Conservation (phyloP, 2,888 invertebrate species). For the Paralinhomoeus sp. region DNA sequence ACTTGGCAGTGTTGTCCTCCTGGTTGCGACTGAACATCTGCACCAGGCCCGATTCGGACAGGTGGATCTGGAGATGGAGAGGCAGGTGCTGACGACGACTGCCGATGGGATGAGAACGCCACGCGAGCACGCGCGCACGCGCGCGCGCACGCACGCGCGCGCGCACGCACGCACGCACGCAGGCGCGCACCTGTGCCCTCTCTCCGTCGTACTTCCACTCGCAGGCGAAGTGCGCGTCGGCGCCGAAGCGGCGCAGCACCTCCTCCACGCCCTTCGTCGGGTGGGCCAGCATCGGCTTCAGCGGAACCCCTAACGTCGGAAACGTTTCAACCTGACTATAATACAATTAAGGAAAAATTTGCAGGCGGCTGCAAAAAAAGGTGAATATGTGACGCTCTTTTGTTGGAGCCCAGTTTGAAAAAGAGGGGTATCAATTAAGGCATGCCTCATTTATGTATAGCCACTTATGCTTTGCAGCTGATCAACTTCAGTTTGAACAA, state of each 20-base stretch:
- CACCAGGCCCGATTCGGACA: constrained; percentile 42
- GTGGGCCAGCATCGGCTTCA: constrained; percentile 95
- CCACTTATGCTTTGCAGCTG: too few relatives aligned
- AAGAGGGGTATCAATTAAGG: too few relatives aligned
- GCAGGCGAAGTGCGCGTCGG: constrained; percentile 61
- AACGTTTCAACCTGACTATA: too few relatives aligned
- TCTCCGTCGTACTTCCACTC: constrained; percentile 99
- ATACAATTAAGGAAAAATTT: too few relatives aligned
- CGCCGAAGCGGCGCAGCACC: constrained; percentile 59
- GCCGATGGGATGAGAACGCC: background rate
- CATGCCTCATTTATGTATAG: too few relatives aligned
- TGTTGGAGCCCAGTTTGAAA: too few relatives aligned
- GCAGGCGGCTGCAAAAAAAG: too few relatives aligned
- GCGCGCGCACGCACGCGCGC: background rate
- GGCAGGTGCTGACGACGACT: background rate
- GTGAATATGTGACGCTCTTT: too few relatives aligned
- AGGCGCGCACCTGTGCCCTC: constrained; percentile 52
- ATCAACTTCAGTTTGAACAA: too few relatives aligned
- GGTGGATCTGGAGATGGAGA: constrained; percentile 42
- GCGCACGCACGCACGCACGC: background rate
- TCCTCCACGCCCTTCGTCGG: constrained; percentile 69
- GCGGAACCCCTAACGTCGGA: constrained; percentile 50
- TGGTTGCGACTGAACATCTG: constrained; percentile 83
- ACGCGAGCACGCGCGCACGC: background rate
- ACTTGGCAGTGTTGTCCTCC: constrained; percentile 74